Evolutionary conservation across 2,888 invertebrate species (phyloP), one percentile per base, ranked within the genome.

Genomic region (Cataglyphis livida): DNA sequence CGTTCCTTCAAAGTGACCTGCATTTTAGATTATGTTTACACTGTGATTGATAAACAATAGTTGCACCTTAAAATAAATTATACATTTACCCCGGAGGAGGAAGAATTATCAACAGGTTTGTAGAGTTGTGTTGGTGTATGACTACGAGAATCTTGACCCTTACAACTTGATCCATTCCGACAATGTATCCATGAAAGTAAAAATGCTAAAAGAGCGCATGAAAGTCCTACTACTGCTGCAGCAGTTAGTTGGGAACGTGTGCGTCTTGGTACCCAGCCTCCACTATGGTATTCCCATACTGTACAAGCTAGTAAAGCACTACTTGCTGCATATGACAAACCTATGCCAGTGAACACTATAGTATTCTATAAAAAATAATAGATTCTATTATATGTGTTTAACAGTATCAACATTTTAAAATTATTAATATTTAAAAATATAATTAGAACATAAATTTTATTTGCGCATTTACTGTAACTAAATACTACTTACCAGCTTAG

Each of bases 261-360:
- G 95, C 97, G 96, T 93, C 96, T 96, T 87, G 97, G 96, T 90
- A 97, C 96, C 96, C 96, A 97, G 64, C 94, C 94, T 95, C 96
- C 94, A 95, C 96, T 94, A 95, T 96, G 95, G 95, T 95, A 95
- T 95, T 96, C 95, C 96, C 96, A 92, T 95, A 96, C 96, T 92
- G 97, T 96, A 92, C 96, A 96, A 92, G 97, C 96, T 90, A 97
- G 95, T 90, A 97, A 96, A 88, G 97, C 96, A 94, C 94, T 94
- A 87, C 97, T 96, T 94, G 96, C 95, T 92, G 97, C 96, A 95
- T 96, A 97, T 94, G 96, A 95, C 92, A 97, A 95, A 95, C 97
- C 97, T 95, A 97, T 96, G 95, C 96, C 96, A 95, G 97, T 95
- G 95, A 97, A 97, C 93, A 97, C 96, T 95, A 96, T 96, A 93